A percentile compares a stretch with the other conserved stretches of the same genome.
Conservation (phyloP, 2,797 vertebrate species). For the Clarias fuscus region DNA sequence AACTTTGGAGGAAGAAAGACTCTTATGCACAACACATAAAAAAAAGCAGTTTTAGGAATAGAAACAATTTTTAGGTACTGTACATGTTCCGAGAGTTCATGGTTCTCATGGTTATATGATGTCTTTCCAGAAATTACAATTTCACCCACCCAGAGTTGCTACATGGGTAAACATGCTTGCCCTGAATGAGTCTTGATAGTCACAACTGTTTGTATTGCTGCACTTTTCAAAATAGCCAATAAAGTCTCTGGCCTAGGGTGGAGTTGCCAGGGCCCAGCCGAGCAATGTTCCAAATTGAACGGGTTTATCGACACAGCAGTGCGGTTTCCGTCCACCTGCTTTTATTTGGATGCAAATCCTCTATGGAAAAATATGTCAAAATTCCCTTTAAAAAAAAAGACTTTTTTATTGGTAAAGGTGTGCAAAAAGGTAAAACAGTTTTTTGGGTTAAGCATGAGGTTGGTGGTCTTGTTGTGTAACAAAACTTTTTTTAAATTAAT, state of each 20-base stretch:
- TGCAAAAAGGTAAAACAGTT: not conserved
- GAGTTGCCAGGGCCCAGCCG: constrained; percentile 45
- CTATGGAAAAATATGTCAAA: not conserved
- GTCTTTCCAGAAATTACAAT: not conserved
- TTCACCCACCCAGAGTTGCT: constrained; percentile 10
- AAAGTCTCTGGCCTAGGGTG: constrained; percentile 59
- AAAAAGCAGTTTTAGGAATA: not conserved
- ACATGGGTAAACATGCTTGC: not conserved
- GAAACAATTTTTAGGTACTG: not conserved
- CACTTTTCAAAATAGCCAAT: constrained; percentile 57
- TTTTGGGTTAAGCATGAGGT: not conserved
- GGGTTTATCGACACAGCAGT: constrained; percentile 46
- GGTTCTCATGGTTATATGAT: not conserved
- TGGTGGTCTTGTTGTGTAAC: not conserved
- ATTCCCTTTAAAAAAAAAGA: not conserved
- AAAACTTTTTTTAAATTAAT: not conserved
- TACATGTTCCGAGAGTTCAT: not conserved
- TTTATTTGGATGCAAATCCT: constrained; percentile 1
- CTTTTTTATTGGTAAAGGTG: not conserved
- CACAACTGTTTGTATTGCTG: constrained; percentile 57
- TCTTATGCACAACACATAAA: not conserved
- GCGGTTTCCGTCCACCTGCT: not conserved
- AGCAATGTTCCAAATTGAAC: constrained; percentile 54
- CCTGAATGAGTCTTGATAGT: constrained; percentile 22
- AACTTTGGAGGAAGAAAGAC: not conserved